Conservation (phyloP, 2,888 invertebrate genomes). For the Noctuana brunneofusca region DNA sequence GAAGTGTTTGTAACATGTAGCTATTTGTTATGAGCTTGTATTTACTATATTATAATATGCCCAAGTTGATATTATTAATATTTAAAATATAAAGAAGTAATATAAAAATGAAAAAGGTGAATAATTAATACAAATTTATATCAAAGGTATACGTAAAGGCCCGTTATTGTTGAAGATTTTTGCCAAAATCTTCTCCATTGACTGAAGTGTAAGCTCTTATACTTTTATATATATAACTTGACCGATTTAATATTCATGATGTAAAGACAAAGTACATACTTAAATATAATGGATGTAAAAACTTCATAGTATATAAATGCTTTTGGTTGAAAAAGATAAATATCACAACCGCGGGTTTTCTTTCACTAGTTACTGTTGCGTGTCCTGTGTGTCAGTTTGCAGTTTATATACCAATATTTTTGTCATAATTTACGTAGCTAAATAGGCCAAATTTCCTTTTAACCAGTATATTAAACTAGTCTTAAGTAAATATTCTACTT, state of each 20-base stretch:
- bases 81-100: constrained; percentile 17
- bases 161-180: not conserved
- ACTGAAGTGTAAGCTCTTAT: not conserved
- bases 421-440: not conserved
- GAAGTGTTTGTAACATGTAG: not conserved
- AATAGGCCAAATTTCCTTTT: not conserved
- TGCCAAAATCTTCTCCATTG: constrained; percentile 13
- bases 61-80: not conserved
- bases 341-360: constrained; percentile 44
- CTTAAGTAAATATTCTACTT: constrained; percentile 13
- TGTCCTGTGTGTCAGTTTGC: not conserved
- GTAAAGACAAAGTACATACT: not conserved
- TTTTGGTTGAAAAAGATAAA: constrained; percentile 34
- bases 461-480: constrained; percentile 8
- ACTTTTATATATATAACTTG: not conserved
- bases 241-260: not conserved
- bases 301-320: constrained; percentile 15
- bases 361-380: constrained; percentile 12
- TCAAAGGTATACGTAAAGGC: constrained; percentile 19
- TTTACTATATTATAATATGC: not conserved
- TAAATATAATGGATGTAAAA: not conserved
- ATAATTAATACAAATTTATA: constrained; percentile 17
- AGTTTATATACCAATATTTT: not conserved
- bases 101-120: constrained; percentile 18
- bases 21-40: not conserved